Evolutionary conservation across 2,888 invertebrate species (phyloP), one percentile per base, ranked within the genome.

Genomic region (Panzeria rudis): DNA sequence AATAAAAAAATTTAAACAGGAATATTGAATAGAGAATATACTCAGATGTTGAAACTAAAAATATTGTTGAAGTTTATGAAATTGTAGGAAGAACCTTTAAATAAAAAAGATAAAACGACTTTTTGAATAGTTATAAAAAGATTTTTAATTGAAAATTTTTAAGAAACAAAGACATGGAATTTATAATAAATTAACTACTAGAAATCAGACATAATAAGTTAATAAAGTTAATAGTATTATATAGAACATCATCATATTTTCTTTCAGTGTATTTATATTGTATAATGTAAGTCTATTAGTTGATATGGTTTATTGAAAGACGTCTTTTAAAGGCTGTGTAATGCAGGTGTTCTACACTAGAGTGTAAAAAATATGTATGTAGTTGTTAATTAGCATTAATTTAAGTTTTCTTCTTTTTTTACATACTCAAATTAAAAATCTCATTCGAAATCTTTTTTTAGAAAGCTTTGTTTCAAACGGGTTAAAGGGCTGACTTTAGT

Each of bases 71-170:
- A 78, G 82, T 73, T 75, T 85, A 73, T 73, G 44, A 77, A 69
- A 72, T 61, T 71, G 73, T 75, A 79, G 62, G 61, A 66, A 71
- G 61, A 56, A 54, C 23, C 15, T 32, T 52, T 23, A 56, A 52
- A 8, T 56, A 32, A 56, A n/a, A n/a, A 35, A 38, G 32, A 11
- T 3, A 73, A 52, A 78, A 62, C 47, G 54, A 62, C 11, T 84
- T 81, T 81, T 85, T 85, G 82, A 69, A 72, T 85, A 85, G 78
- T 82, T 85, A 61, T 85, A 82, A 69, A 64, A 25, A 78, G 82
- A 82, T 35, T 82, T 84, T 78, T 64, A 81, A 82, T 41, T 52
- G 6, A 76, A 38, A 15, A 59, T 17, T 50, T 78, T 71, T 64
- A 64, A 64, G 15, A 56, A 66, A 69, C 17, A 68, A 23, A 61